Base-by-base conservation (phyloP, 2,888 invertebrate species). In the Aproaerema taeniolella region DNA sequence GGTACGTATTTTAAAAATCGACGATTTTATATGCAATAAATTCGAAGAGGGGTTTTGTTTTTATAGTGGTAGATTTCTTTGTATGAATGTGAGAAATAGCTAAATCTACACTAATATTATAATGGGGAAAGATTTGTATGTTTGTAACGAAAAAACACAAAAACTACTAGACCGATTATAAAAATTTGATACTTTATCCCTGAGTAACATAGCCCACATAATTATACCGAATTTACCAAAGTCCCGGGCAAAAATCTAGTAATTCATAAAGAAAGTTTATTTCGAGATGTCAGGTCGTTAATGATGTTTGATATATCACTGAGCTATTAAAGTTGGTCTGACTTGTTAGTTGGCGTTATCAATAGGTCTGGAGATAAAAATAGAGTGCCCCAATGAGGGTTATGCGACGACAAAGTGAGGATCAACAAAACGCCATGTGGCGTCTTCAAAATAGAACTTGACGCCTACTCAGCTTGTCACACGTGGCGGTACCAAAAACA, bases 401-500 rank as follows among this genome's bases (percentile, higher is more conserved):
- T 73, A 73, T 74, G 67, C 60, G 78, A 74, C 75, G 80, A 82
- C 83, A 79, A 81, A 83, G 65, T 69, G 62, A 64, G 73, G 74
- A 80, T 80, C 77, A 81, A 72, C 75, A 74, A 49, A 54, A 53
- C 63, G 58, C 75, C 83, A 83, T 81, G 77, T 85, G 85, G 77
- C 61, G 50, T 58, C 53, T 63, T 68, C 53, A 55, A 77, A 83
- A 83, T 81, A 79, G 78, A 79, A 67, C 51, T 58, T 63, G 67
- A 67, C 67, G 61, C 66, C 65, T 63, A 63, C 65, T 52, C 58
- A 46, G 49, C 59, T 61, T 68, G 71, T 79, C 81, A 82, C 85
- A 86, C 83, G 81, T 85, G 85, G 81, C 76, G 67, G 60, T 55
- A 63, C 70, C 67, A 69, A 78, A 81, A 83, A 85, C 83, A 78